phyloP scores from a whole-genome alignment of 2,797 vertebrate species.

The Steatocranus sp. region DNA sequence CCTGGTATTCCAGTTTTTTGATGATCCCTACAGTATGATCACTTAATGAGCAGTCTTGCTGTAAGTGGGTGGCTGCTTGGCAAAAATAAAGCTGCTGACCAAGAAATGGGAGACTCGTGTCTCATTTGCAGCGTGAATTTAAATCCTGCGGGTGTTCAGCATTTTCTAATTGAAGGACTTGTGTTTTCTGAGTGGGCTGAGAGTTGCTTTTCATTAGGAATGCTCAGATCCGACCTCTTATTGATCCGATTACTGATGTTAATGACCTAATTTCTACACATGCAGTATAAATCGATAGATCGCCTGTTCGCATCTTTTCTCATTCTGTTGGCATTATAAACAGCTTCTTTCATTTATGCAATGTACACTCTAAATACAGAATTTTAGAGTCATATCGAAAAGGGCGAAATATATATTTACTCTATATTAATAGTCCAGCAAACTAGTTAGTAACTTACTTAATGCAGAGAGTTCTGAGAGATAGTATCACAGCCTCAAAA shows the following conservation, averaged over 20 bases:
- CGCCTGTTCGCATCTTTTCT: neutral
- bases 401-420: neutral
- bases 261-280: neutral
- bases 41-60: slow-evolving; percentile 42
- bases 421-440: neutral
- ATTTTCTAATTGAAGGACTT: slow-evolving; percentile 8
- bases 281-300: neutral
- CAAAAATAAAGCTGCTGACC: slow-evolving; percentile 62
- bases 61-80: slow-evolving; percentile 59
- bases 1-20: slow-evolving; percentile 19
- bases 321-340: neutral
- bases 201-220: neutral
- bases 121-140: slow-evolving; percentile 25
- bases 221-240: neutral
- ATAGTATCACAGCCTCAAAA: neutral
- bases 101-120: slow-evolving; percentile 31
- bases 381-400: neutral
- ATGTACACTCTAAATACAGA: neutral
- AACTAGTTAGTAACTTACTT: neutral
- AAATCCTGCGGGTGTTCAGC: slow-evolving; percentile 28
- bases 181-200: neutral
- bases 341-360: neutral
- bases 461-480: neutral
- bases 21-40: slow-evolving; percentile 46
- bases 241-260: neutral